Conservation (phyloP, 1,140 invertebrate species). For the Drosophila lacertosa region DNA sequence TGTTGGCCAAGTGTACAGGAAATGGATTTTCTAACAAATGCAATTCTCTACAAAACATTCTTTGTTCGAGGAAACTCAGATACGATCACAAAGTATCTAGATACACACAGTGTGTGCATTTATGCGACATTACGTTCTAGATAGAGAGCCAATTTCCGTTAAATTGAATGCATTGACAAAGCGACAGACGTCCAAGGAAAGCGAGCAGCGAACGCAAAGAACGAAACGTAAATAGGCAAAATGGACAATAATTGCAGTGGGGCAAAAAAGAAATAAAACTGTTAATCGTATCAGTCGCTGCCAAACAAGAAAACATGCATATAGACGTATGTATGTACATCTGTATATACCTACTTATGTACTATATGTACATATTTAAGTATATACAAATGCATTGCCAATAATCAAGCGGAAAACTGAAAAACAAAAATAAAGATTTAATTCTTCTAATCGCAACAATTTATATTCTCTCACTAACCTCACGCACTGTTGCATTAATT, state of each 20-base stretch:
- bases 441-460: no score
- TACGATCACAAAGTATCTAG: conserved; percentile 3
- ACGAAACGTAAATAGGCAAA: conserved; percentile 22
- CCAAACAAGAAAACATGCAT: background rate
- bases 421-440: no score
- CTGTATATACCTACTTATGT: no score
- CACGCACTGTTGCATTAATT: no score
- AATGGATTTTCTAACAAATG: conserved; percentile 45
- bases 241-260: conserved; percentile 46
- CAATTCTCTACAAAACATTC: conserved; percentile 11
- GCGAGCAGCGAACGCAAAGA: conserved; percentile 1
- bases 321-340: background rate
- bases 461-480: no score
- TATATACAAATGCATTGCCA: no score
- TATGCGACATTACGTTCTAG: conserved; percentile 9
- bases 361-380: no score
- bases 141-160: conserved; percentile 33
- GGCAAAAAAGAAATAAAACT: no score
- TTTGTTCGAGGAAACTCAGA: conserved; percentile 20
- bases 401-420: no score
- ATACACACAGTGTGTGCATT: background rate
- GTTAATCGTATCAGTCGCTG: conserved; percentile 35
- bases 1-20: conserved; percentile 51
- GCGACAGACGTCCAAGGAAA: background rate
- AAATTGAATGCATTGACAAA: conserved; percentile 29